These are phyloP conservation scores for Jacana jacana DNA, from an alignment of 2,113 vertebrate genomes.

Conservation along the genomic window DNA sequence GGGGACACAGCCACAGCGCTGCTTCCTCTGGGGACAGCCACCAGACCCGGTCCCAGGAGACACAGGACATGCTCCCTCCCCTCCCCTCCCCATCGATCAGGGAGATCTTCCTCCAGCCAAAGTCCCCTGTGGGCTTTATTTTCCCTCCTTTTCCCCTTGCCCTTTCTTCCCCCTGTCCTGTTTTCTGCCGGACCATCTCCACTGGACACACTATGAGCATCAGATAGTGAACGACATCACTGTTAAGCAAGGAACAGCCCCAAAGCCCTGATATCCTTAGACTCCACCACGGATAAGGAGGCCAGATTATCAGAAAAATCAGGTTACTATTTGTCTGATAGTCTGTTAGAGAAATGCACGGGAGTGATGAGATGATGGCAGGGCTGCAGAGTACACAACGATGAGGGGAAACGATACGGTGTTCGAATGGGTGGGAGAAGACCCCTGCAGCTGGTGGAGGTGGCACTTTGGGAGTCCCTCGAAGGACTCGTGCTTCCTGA, in stretches of 20 bases:
- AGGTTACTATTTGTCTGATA: background rate
- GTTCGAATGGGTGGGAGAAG: rapidly evolving
- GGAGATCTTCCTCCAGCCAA: background rate
- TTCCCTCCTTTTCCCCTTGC: background rate
- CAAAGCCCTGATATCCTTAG: background rate
- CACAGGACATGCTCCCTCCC: background rate
- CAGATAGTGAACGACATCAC: background rate
- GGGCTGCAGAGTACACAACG: background rate
- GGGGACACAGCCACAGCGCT: background rate
- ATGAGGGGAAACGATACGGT: rapidly evolving
- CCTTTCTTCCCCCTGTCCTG: background rate
- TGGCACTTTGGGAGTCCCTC: background rate
- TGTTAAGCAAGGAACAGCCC: background rate
- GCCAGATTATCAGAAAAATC: background rate
- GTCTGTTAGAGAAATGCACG: background rate
- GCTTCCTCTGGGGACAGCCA: background rate
- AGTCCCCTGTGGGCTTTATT: background rate
- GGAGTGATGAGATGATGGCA: background rate
- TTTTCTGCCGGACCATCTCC: background rate
- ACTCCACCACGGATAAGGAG: background rate
- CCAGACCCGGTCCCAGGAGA: background rate
- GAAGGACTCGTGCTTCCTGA: background rate
- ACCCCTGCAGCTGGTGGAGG: background rate
- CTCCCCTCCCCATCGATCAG: background rate
- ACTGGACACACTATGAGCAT: background rate